Conservation (phyloP, 2,113 vertebrate genomes). For the Calcarius ornatus region DNA sequence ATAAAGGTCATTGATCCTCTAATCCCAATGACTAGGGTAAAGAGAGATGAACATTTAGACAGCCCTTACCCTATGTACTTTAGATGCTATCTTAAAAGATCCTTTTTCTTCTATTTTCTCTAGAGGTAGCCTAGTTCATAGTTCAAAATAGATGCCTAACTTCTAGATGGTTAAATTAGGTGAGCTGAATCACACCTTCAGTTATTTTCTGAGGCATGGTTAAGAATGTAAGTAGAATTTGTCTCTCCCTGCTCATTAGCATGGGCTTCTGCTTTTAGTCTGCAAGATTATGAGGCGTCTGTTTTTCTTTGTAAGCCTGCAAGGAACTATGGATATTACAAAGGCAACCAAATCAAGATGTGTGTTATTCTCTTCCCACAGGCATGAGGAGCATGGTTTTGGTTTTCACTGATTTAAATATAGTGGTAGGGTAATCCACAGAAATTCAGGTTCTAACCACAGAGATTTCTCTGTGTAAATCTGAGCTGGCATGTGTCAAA, state of each 20-base stretch:
- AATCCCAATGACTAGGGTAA: neutral
- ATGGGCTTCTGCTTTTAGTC: neutral
- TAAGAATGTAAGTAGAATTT: neutral
- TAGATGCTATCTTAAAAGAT: neutral
- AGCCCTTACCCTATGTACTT: neutral
- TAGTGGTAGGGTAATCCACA: slow-evolving; percentile 34
- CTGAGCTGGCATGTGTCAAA: neutral
- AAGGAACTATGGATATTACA: neutral
- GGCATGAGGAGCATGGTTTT: neutral
- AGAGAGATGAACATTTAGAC: neutral
- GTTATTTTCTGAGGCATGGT: neutral
- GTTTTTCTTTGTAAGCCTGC: neutral
- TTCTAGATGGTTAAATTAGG: neutral
- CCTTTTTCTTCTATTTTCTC: neutral
- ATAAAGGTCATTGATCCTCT: neutral
- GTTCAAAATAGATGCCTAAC: neutral
- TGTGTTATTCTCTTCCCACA: slow-evolving; percentile 32
- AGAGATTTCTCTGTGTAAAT: slow-evolving; percentile 42
- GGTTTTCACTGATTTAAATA: slow-evolving; percentile 48
- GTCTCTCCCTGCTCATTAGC: neutral
- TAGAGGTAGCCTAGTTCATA: neutral
- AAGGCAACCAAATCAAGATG: slow-evolving; percentile 7
- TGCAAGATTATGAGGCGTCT: neutral
- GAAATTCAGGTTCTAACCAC: slow-evolving; percentile 40
- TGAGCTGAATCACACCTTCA: neutral